Base-by-base conservation (phyloP, 2,113 vertebrate species). In the Perca fluviatilis region DNA sequence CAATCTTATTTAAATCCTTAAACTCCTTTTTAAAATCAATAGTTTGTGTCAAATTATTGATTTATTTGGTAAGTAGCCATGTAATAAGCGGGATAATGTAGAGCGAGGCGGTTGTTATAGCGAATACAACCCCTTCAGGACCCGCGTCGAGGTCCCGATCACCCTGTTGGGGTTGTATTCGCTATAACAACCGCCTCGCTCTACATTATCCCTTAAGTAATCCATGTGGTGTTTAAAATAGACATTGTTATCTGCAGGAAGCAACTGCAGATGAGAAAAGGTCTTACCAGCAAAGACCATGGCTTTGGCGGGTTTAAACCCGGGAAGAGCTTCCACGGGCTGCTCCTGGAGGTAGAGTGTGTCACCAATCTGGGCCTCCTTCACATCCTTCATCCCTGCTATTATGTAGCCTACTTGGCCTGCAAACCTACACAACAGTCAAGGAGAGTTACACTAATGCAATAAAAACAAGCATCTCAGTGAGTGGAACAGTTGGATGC, bases 341-440 rank as follows among this genome's bases (percentile, higher is more conserved):
- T 96, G 96, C 7, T 97, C 97, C 78, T 96, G 96, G 85, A 94
- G 95, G 94, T 95, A 96, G 14, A 99, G 92, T 0, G 98, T 99
- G 92, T 99, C 98, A 88, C 98, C 98, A 91, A 99, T 96, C 96
- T 99, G 98, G 51, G 98, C 98, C 93, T 99, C 98, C n/a, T 97
- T 97, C 88, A 99, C 97, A 43, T 97, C 96, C 93, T 98, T 99
- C 97, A 99, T 99, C 76, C 98, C 98, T 83, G 98, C 96, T 85
- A 98, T 92, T 36, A 99, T 80, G 89, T 98, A 99, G 73, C 98
- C 98, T 91, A 99, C 98, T 88, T 99, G 98, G 72, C 98, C 98
- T 72, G 98, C 97, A 90, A 96, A 97, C 78, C 98, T 99, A 76
- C 92, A 87, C 62, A 60, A 25, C 25, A 79, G 19, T 10, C 2